Evolutionary conservation across 2,113 vertebrate genomes (phyloP), one percentile per base, ranked within the genome.

Genomic region (Lanius ludovicianus): DNA sequence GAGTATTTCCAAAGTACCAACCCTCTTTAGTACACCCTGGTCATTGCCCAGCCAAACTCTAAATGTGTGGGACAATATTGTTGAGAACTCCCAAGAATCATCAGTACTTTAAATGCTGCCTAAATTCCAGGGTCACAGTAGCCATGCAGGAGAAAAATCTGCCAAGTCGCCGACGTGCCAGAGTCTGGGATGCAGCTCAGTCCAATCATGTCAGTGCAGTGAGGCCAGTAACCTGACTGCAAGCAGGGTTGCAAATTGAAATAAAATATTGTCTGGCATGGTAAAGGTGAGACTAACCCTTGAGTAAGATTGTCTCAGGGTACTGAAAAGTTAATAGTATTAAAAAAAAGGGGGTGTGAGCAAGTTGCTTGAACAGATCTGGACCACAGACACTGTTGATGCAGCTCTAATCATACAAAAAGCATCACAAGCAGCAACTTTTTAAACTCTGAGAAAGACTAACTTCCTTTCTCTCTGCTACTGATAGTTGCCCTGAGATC

Each of bases 81-180:
- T 13, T 50, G 47, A 55, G 39, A 79, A 19, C 13, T 55, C 63
- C 22, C 49, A 64, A 31, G 23, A 71, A 79, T 63, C 49, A 78
- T 27, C 20, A 52, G 35, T 59, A 31, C 21, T 73, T 86, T 64
- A 55, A 79, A 71, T 82, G 30, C 52, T 89, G 49, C 22, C 92
- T 71, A 15, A 84, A 84, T 27, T 70, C 25, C 64, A 75, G 42
- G 7, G 15, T 47, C 64, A 73, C 4, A 11, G 55, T 27, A 94
- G 56, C 33, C 8, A 1, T 7, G 23, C 14, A 77, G 37, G 55
- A 87, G 39, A 30, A 68, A 19, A 19, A 21, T 64, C 24, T 88
- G 80, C 67, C 50, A 83, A 73, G 39, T 5, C 0, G 0, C n/a
- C 3, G 3, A 8, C 0, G 0, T 60, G 27, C 27, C 35, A 62